phyloP scores from a whole-genome alignment of 2,888 invertebrate genomes.

The Hoplodrina blanda region DNA sequence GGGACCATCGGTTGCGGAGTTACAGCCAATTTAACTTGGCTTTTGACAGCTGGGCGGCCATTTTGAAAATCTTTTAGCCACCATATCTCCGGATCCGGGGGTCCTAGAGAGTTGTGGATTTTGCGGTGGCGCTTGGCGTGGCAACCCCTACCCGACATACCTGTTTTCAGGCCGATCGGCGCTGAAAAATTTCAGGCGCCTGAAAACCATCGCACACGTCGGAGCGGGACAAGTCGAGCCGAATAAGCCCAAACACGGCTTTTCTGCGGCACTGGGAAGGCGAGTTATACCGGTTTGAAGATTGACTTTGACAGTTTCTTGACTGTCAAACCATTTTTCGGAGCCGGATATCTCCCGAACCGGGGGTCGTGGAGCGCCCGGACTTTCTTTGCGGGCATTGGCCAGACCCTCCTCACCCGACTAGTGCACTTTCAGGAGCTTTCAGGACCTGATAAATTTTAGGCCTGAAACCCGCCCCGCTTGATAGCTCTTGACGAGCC shows the following conservation, averaged over 20 bases:
- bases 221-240: not conserved
- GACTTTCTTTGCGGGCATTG: not conserved
- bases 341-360: not conserved
- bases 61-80: not conserved
- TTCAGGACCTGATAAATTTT: not conserved
- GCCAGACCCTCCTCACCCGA: not conserved
- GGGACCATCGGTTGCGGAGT: not conserved
- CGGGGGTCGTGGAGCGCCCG: not conserved
- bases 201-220: not conserved
- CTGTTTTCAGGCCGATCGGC: not conserved
- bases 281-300: not conserved
- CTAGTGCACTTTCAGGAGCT: not conserved
- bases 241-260: not conserved
- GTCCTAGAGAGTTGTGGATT: slow-evolving; percentile 1
- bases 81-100: not conserved
- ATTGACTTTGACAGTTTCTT: not conserved
- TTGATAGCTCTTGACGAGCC: not conserved
- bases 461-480: not conserved
- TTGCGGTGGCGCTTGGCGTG: not conserved
- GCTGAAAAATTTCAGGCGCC: not conserved
- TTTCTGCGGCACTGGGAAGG: not conserved
- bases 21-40: not conserved
- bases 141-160: not conserved
- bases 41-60: not conserved
- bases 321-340: not conserved